Base-by-base conservation (phyloP, 2,888 invertebrate genomes). In the Pheosia tremula region DNA sequence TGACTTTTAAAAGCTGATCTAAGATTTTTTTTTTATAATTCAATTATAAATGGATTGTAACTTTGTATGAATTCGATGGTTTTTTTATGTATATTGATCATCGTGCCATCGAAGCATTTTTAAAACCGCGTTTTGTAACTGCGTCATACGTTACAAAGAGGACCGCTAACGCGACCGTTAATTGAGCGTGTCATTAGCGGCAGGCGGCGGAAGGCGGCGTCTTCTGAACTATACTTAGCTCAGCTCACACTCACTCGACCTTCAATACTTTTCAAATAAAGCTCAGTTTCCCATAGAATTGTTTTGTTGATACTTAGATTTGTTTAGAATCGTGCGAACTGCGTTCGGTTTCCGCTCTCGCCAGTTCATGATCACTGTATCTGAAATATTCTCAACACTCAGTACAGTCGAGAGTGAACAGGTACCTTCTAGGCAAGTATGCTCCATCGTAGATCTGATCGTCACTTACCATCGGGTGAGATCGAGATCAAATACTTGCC, bases 121-220 rank as follows among this genome's bases (percentile, higher is more conserved):
- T 47, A 47, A 47, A 73, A 71, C 68, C 71, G 71, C 77, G 75
- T 81, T 82, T 77, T 66, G 75, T 79, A 77, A 72, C 76, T 76
- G 64, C 72, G 68, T 77, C 75, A 78, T 77, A 64, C 70, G 68
- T 77, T 75, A 78, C 77, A 80, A 79, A 82, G 79, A 72, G 76
- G 74, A 65, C 79, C 73, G 75, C 79, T 84, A 75, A 84, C 81
- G 81, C 77, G 75, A 67, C 77, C 69, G 84, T 85, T 88, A 89
- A 89, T 89, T 88, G 84, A 81, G 80, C 80, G 74, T 80, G 86
- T 89, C 88, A 89, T 89, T 90, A 89, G 87, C 75, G 74, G 77
- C 69, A 77, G 64, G 69, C 72, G 73, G 79, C 78, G 81, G 81
- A 82, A 82, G 80, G 80, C 83, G 84, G 84, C 80, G 64, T 74